phyloP scores from a whole-genome alignment of 2,888 invertebrate species.

The Tuberolachnus salignus region DNA sequence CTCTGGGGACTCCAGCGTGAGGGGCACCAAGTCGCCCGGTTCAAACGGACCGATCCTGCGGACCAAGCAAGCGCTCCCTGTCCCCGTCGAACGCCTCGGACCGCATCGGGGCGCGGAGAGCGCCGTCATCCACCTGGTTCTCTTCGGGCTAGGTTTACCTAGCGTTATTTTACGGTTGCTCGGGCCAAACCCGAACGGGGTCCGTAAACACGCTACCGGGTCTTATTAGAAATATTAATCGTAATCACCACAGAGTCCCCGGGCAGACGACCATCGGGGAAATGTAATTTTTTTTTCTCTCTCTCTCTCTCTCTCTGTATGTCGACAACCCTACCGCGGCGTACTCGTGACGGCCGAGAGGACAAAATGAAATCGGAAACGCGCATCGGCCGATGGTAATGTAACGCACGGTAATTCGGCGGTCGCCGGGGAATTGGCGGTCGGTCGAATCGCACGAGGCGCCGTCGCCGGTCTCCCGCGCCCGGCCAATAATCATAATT shows the following conservation, averaged over 20 bases:
- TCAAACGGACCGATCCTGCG: too few species aligned
- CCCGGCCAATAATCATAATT: neutral
- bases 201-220: too few species aligned
- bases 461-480: conserved; percentile 1
- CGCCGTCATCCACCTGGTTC: too few species aligned
- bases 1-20: too few species aligned
- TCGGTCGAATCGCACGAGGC: conserved; percentile 13
- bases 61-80: too few species aligned
- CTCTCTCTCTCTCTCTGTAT: too few species aligned
- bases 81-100: too few species aligned
- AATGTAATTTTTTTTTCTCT: conserved; percentile 19
- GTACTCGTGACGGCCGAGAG: neutral
- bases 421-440: conserved; percentile 50
- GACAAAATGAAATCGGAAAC: conserved; percentile 44
- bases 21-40: too few species aligned
- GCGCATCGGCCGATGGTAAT: neutral
- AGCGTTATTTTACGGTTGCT: too few species aligned
- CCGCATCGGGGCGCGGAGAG: too few species aligned
- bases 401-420: conserved; percentile 25
- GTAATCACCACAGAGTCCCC: neutral
- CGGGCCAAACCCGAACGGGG: too few species aligned
- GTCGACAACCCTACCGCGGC: neutral
- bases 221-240: conserved; percentile 23
- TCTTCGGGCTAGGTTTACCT: too few species aligned
- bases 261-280: conserved; percentile 17